phyloP scores from a whole-genome alignment of 37 sponge, comb jelly and placozoan species.

The Beroe ovata region DNA sequence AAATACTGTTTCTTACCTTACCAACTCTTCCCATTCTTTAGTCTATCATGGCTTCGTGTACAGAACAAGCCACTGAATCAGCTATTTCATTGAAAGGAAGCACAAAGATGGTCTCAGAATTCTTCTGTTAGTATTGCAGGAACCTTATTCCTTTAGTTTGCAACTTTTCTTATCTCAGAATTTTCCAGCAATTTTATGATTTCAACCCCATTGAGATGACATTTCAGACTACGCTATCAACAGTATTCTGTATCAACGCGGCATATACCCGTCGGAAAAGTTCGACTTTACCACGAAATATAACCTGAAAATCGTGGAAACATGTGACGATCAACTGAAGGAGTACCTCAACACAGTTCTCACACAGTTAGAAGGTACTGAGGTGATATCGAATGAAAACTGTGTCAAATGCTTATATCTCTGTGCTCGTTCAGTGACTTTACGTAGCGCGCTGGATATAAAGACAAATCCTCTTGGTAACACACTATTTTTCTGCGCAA shows the following conservation, averaged over 20 bases:
- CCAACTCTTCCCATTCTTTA: too few relatives aligned
- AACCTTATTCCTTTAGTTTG: too few relatives aligned
- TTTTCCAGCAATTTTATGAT: too few relatives aligned
- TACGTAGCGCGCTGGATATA: background rate
- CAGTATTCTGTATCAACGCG: constrained; percentile 33
- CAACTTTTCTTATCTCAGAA: too few relatives aligned
- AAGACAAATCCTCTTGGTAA: background rate
- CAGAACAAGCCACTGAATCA: background rate
- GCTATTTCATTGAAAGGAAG: constrained; percentile 11
- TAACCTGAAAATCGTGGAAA: constrained; percentile 16
- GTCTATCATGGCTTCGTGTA: too few relatives aligned
- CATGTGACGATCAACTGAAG: constrained; percentile 21
- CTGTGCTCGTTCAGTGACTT: too few relatives aligned
- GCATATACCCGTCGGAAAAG: constrained; percentile 17
- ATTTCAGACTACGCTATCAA: constrained; percentile 23
- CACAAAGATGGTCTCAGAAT: constrained; percentile 48
- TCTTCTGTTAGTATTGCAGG: constrained; percentile 52
- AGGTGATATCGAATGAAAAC: too few relatives aligned
- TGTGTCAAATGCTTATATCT: too few relatives aligned
- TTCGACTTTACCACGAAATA: constrained; percentile 22
- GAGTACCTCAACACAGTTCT: background rate
- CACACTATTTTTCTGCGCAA: constrained; percentile 3
- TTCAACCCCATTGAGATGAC: too few relatives aligned
- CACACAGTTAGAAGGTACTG: background rate
- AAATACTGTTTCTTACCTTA: too few relatives aligned